Percentiles rank a stretch among this genome's conserved stretches.
Evolutionary conservation across 2,797 vertebrate genomes (phyloP).

Genomic region (Syncerus caffer): DNA sequence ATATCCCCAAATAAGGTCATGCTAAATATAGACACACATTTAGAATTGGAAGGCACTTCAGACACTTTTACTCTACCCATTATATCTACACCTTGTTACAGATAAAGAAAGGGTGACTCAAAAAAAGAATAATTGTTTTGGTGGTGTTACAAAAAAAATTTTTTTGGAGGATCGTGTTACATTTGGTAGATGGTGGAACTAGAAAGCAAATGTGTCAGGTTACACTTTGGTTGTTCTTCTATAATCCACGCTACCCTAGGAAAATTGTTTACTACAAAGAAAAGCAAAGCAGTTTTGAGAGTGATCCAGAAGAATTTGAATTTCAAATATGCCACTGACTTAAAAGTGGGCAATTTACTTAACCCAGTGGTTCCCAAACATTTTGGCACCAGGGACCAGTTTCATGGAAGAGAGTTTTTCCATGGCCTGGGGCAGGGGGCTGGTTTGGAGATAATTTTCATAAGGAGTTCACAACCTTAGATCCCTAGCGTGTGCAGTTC

Average conservation of each 20-base stretch:
- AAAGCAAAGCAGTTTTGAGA: not conserved
- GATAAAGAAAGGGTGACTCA: not conserved
- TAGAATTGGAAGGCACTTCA: not conserved
- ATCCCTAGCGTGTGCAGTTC: rapidly evolving
- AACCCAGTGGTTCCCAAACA: not conserved
- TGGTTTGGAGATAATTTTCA: not conserved
- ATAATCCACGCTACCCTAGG: not conserved
- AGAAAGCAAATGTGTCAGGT: not conserved
- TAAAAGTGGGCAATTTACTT: not conserved
- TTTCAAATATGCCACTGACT: not conserved
- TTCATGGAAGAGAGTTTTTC: not conserved
- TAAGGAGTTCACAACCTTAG: not conserved
- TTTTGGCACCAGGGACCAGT: not conserved
- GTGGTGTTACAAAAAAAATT: not conserved
- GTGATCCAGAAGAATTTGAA: not conserved
- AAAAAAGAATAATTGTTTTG: not conserved
- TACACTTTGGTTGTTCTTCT: not conserved
- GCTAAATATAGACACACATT: not conserved
- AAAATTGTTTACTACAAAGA: not conserved
- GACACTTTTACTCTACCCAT: not conserved
- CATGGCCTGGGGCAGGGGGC: not conserved
- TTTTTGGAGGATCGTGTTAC: not conserved
- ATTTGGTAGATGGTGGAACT: not conserved
- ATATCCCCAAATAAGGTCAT: not conserved
- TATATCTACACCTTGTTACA: not conserved